These are phyloP conservation scores for Enteromius paludinosus DNA, from an alignment of 2,797 vertebrate species.

Conservation along the genomic window DNA sequence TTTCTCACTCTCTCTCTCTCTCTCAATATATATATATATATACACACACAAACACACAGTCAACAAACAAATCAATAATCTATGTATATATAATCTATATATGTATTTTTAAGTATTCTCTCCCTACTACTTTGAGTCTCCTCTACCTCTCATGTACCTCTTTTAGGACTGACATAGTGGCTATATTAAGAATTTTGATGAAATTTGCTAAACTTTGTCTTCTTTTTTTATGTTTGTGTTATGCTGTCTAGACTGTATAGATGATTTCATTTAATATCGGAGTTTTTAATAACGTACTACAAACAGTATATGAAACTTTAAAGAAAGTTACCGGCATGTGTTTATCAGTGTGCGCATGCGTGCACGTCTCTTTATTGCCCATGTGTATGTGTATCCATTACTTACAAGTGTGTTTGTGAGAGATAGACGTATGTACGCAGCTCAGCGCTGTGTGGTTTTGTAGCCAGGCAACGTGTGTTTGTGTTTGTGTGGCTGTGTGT, in stretches of 20 bases:
- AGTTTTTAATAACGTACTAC: neutral
- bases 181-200: neutral
- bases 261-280: neutral
- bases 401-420: conserved; percentile 44
- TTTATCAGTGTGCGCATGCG: conserved; percentile 41
- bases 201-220: conserved; percentile 12
- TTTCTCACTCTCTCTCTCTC: too few species aligned
- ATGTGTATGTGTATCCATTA: conserved; percentile 35
- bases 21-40: neutral
- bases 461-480: conserved; percentile 74
- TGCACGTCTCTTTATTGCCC: conserved; percentile 35
- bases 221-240: neutral
- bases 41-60: too few species aligned
- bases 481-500: conserved; percentile 59
- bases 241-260: neutral
- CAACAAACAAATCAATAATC: too few species aligned
- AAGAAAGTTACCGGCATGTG: conserved; percentile 21
- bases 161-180: neutral
- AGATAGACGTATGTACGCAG: conserved; percentile 59
- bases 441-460: conserved; percentile 68
- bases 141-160: neutral
- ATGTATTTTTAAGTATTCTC: neutral
- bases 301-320: neutral
- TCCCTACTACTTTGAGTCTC: neutral
- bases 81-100: too few species aligned